A percentile compares a stretch with the other conserved stretches of the same genome.
Evolutionary conservation across 1,140 invertebrate genomes (phyloP).

Genomic region (Anoplolepis gracilipes): DNA sequence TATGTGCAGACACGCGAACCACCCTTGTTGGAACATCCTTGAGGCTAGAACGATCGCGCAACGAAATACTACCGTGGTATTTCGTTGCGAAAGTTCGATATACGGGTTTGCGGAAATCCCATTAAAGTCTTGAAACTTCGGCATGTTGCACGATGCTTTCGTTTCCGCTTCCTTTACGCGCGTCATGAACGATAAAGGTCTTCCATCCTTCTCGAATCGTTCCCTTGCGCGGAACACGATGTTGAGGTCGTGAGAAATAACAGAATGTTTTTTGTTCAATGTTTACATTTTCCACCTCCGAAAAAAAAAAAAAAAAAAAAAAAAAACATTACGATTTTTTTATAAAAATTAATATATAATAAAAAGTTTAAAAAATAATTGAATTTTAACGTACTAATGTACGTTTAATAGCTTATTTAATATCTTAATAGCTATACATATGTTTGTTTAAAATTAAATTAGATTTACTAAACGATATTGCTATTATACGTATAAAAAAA

Average conservation of each 20-base stretch:
- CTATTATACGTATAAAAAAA: background rate
- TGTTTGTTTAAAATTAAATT: slow-evolving; percentile 1
- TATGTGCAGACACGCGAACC: slow-evolving; percentile 7
- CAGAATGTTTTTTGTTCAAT: background rate
- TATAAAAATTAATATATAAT: background rate
- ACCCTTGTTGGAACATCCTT: slow-evolving; percentile 1
- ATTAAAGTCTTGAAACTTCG: slow-evolving; percentile 74
- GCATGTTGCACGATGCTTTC: slow-evolving; percentile 54
- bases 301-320: background rate
- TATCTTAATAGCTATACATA: no score
- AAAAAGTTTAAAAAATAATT: background rate
- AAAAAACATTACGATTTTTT: no score
- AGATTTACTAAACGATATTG: background rate
- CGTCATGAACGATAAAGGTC: slow-evolving; percentile 12
- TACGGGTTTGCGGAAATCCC: slow-evolving; percentile 62
- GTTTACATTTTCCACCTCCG: background rate
- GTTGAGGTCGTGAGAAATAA: background rate
- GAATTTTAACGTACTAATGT: no score
- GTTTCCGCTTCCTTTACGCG: slow-evolving; percentile 33
- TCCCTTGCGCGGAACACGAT: background rate
- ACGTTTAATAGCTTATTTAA: no score
- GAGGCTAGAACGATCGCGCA: slow-evolving; percentile 32
- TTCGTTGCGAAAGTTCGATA: slow-evolving; percentile 52
- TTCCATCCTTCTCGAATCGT: background rate
- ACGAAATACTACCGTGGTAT: background rate